A percentile compares a stretch with the other conserved stretches of the same genome.
These are phyloP conservation scores for Malacoctenus gilli DNA, from an alignment of 2,797 vertebrate genomes.

Conservation along the genomic window DNA sequence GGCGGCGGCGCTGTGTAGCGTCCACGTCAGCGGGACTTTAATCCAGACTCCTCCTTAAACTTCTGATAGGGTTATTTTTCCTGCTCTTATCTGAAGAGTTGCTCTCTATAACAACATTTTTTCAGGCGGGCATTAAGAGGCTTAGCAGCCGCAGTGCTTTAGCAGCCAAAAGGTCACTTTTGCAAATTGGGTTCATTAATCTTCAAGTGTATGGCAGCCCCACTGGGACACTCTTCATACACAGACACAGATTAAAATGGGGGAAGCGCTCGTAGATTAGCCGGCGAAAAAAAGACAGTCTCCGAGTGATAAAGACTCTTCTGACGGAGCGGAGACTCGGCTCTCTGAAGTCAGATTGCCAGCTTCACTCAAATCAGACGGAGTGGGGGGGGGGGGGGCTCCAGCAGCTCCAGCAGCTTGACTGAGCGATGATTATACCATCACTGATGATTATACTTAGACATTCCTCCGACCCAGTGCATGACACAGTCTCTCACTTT, in stretches of 20 bases:
- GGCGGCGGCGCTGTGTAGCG: conserved; percentile 34
- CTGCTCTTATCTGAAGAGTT: conserved; percentile 74
- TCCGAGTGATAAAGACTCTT: conserved; percentile 76
- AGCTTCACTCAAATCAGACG: conserved; percentile 72
- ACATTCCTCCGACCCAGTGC: conserved; percentile 65
- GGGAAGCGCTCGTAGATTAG: conserved; percentile 77
- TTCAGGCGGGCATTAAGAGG: conserved; percentile 82
- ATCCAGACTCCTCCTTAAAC: conserved; percentile 67
- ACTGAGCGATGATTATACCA: conserved; percentile 77
- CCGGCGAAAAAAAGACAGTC: conserved; percentile 67
- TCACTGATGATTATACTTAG: conserved; percentile 75
- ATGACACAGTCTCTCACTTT: conserved; percentile 63
- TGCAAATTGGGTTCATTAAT: conserved; percentile 89
- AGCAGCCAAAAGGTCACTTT: conserved; percentile 84
- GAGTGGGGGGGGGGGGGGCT: conserved; percentile 3
- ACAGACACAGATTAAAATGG: conserved; percentile 80
- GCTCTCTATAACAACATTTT: conserved; percentile 75
- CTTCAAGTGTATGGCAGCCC: conserved; percentile 80
- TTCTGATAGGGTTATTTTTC: conserved; percentile 69
- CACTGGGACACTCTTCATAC: conserved; percentile 79
- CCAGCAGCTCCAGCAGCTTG: conserved; percentile 70
- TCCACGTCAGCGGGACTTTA: conserved; percentile 65
- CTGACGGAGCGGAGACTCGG: conserved; percentile 63
- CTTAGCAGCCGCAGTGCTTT: conserved; percentile 77
- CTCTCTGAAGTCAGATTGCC: conserved; percentile 75